Conservation (phyloP, 2,888 invertebrate species). For the Hedychridium roseum region DNA sequence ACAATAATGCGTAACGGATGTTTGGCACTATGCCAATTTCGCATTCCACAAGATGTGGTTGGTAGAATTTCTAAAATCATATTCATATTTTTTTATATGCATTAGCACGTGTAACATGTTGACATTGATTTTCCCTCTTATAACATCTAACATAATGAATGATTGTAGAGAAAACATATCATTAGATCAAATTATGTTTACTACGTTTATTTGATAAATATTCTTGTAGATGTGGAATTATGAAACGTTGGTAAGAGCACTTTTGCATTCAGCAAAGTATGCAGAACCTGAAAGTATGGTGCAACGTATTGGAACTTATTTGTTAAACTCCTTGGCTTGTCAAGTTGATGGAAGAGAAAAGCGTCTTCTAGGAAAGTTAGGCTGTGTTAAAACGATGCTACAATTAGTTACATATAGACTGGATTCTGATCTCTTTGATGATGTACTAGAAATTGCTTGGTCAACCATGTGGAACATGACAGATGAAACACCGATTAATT, state of each 20-base stretch:
- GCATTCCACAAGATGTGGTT: slow-evolving; percentile 94
- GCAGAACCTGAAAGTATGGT: slow-evolving; percentile 90
- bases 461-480: slow-evolving; percentile 99
- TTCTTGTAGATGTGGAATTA: slow-evolving; percentile 83
- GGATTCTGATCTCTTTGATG: slow-evolving; percentile 82
- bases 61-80: slow-evolving; percentile 52
- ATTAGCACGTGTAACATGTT: neutral
- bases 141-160: neutral
- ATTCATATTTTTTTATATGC: slow-evolving; percentile 1
- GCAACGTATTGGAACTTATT: slow-evolving; percentile 92
- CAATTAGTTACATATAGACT: slow-evolving; percentile 85
- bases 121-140: neutral
- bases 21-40: slow-evolving; percentile 92
- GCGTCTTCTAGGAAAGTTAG: slow-evolving; percentile 86
- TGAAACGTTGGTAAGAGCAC: slow-evolving; percentile 82
- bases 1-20: slow-evolving; percentile 98
- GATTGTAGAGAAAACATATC: neutral
- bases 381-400: slow-evolving; percentile 87
- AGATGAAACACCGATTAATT: slow-evolving; percentile 95
- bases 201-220: slow-evolving; percentile 7
- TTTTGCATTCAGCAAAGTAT: slow-evolving; percentile 82
- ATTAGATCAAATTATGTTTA: neutral
- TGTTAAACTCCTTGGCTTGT: slow-evolving; percentile 94
- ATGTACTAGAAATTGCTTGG: slow-evolving; percentile 97
- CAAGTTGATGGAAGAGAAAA: slow-evolving; percentile 96